Conservation (phyloP, 2,797 vertebrate genomes). For the Forpus xanthops region DNA sequence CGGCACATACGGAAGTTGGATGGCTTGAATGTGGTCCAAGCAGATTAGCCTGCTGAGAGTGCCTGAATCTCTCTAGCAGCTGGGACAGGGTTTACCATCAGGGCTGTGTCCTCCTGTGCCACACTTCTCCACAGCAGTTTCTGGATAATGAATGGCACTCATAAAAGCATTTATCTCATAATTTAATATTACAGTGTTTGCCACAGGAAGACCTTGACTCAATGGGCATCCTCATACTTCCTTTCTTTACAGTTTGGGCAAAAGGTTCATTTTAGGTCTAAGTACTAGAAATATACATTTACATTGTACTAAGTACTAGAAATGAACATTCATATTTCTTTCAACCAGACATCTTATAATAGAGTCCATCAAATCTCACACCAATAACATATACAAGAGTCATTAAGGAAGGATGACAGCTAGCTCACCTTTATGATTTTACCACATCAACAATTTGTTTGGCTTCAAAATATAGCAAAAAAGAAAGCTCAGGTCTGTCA, state of each 20-base stretch:
- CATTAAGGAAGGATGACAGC: background rate
- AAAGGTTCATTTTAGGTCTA: background rate
- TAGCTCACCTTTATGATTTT: background rate
- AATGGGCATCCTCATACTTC: background rate
- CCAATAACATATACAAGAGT: background rate
- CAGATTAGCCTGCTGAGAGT: background rate
- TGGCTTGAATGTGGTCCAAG: slow-evolving; percentile 1
- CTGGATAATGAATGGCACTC: background rate
- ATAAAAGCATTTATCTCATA: background rate
- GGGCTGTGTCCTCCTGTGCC: background rate
- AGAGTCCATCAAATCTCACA: background rate
- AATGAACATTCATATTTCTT: background rate
- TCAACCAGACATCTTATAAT: background rate
- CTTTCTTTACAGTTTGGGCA: background rate
- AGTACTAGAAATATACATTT: background rate
- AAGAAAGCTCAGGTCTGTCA: background rate
- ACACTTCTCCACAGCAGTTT: background rate
- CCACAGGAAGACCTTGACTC: background rate
- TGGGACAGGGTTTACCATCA: background rate
- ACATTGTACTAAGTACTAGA: background rate
- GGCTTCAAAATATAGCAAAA: background rate
- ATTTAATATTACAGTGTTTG: background rate
- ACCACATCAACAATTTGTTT: background rate
- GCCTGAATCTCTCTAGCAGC: background rate
- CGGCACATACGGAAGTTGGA: background rate